Evolutionary conservation across 2,888 invertebrate genomes (phyloP).

Genomic region (Dryomyza anilis): DNA sequence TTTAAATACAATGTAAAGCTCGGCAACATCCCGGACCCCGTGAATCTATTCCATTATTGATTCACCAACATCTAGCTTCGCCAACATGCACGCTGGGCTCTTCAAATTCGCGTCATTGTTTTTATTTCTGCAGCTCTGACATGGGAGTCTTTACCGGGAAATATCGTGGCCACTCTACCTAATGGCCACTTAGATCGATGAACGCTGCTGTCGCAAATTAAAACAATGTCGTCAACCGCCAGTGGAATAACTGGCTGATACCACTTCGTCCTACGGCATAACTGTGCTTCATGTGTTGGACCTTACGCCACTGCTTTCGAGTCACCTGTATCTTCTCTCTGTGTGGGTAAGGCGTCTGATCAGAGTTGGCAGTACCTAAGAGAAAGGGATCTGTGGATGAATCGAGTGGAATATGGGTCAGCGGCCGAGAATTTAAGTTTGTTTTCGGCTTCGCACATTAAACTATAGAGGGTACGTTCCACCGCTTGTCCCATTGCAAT

Average conservation of each 20-base stretch:
- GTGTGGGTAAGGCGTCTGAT: constrained; percentile 14
- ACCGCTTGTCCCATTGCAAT: too few species aligned
- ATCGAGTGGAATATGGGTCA: constrained; percentile 24
- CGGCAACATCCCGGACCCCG: not conserved
- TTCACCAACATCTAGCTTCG: not conserved
- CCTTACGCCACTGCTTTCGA: constrained; percentile 7
- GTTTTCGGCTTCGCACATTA: constrained; percentile 24
- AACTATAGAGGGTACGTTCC: constrained; percentile 1
- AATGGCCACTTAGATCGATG: constrained; percentile 14
- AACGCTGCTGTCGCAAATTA: constrained; percentile 26
- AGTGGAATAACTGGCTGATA: constrained; percentile 26
- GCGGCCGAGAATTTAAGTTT: constrained; percentile 25
- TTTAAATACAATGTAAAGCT: too few species aligned
- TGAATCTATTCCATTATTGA: not conserved
- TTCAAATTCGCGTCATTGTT: not conserved
- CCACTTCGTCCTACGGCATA: constrained; percentile 32
- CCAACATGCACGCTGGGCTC: constrained; percentile 21
- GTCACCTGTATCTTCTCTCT: constrained; percentile 15
- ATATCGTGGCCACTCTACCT: not conserved
- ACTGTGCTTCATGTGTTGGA: not conserved
- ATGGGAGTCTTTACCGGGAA: constrained; percentile 14
- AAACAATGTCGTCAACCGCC: constrained; percentile 22
- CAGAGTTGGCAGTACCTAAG: constrained; percentile 20
- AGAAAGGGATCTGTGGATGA: constrained; percentile 21
- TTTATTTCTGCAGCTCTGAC: constrained; percentile 18